Evolutionary conservation across 2,113 vertebrate species (phyloP), one percentile per base, ranked within the genome.

Genomic region (Oncorhynchus nerka): DNA sequence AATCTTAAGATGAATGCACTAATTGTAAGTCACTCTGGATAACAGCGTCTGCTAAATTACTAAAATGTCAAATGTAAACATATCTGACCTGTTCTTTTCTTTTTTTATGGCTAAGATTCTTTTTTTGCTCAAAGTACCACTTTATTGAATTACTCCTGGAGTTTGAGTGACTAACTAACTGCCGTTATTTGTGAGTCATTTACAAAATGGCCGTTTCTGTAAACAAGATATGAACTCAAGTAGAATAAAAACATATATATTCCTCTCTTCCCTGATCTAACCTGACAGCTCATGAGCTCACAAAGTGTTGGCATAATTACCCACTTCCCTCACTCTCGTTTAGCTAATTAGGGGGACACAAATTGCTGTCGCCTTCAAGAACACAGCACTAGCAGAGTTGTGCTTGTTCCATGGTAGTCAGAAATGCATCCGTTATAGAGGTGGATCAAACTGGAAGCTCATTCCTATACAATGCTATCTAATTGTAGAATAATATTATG

Each of bases 71-170:
- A 45, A 11, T 45, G 9, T 45, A 11, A 45, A 45, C 3, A 2
- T 45, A 73, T 83, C 70, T 64, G 80, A 82, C 7, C 1, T 45
- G 24, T 20, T 7, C n/a, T 11, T 13, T 28, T 7, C n/a, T 11
- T 13, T 24, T 62, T 22, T 9, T 4, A 7, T 22, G 59, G 59
- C 59, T 22, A 62, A 9, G 59, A 55, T 55, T 55, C 51, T 19
- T 19, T 19, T 55, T 45, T 19, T 55, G 15, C 49, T 16, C 16
- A 16, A 55, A 62, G 59, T 62, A 9, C 59, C 19, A 62, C 20
- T 7, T 62, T 24, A 62, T 62, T 62, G n/a, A 62, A 62, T 9
- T 22, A 9, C 59, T 22, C 59, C 59, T 62, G 59, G 5, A n/a
- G 59, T 24, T 24, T 62, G 19, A 62, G 59, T 62, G 59, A 62